Evolutionary conservation across 2,113 vertebrate genomes (phyloP), one percentile per base, ranked within the genome.

Genomic region (Barbus barbus): DNA sequence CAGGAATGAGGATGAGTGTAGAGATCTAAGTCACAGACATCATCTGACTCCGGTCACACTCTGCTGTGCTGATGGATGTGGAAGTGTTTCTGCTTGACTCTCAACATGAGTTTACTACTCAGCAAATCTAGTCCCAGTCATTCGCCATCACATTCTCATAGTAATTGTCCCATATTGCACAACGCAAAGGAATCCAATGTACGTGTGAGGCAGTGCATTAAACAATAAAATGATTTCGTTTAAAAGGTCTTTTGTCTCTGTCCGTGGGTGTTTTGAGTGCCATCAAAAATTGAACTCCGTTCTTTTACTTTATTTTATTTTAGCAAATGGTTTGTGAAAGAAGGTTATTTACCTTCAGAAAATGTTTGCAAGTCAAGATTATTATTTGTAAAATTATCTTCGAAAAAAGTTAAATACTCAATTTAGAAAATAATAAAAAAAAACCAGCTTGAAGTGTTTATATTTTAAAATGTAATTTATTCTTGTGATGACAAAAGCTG

Each of bases 141-240:
- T 89, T 87, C 61, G 83, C 87, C 75, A 87, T 90, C 88, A 90
- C 86, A 88, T 86, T 77, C 89, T 88, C 93, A 92, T 93, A 87
- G 86, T 92, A 90, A 90, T 89, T 90, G 89, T 93, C 86, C 90
- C 88, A 86, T 92, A 88, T 87, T 92, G 88, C 92, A 90, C 91
- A 90, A 84, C 88, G 89, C 91, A 92, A 88, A 91, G 89, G 85
- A 93, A 93, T 87, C 51, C 85, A 86, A 86, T 92, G 86, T 91
- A 83, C 86, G 90, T 93, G 92, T 93, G 91, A 93, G 92, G 83
- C 89, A 92, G 93, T 91, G 90, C 92, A 90, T 92, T 93, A 90
- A 94, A 94, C 88, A 94, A 93, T 94, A 92, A 94, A 78, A 87
- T 51, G 85, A 73, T 51, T 85, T 88, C 84, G 58, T 88, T 78